Evolutionary conservation across 1,140 invertebrate genomes (phyloP).

Genomic region (Heliconius eleuchia): DNA sequence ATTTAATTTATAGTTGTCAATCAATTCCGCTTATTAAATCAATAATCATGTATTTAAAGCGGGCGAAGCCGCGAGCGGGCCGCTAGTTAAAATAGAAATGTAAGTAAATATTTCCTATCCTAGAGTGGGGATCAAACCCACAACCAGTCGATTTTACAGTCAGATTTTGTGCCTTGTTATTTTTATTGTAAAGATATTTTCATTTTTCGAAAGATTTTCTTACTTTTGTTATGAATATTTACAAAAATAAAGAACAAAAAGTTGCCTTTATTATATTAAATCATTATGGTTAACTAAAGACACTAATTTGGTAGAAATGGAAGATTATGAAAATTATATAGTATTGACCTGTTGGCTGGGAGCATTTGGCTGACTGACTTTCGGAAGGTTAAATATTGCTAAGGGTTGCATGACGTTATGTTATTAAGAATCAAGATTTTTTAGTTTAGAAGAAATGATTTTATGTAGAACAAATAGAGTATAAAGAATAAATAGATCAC

Average conservation of each 20-base stretch:
- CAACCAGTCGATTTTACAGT: too few species aligned
- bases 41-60: too few species aligned
- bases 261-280: constrained; percentile 52
- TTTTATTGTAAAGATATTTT: too few species aligned
- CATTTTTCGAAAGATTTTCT: too few species aligned
- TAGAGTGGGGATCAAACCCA: too few species aligned
- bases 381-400: background rate
- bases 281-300: constrained; percentile 42
- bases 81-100: too few species aligned
- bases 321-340: constrained; percentile 23
- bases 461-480: background rate
- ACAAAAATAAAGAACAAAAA: constrained; percentile 36
- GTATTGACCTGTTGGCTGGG: background rate
- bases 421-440: background rate
- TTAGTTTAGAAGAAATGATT: background rate
- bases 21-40: too few species aligned
- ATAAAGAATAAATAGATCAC: background rate
- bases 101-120: too few species aligned
- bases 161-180: too few species aligned
- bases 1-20: too few species aligned
- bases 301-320: constrained; percentile 28
- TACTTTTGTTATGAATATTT: background rate
- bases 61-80: too few species aligned
- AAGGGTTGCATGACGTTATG: background rate
- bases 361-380: constrained; percentile 21